phyloP scores from a whole-genome alignment of 2,113 vertebrate genomes.

The Galemys pyrenaicus region DNA sequence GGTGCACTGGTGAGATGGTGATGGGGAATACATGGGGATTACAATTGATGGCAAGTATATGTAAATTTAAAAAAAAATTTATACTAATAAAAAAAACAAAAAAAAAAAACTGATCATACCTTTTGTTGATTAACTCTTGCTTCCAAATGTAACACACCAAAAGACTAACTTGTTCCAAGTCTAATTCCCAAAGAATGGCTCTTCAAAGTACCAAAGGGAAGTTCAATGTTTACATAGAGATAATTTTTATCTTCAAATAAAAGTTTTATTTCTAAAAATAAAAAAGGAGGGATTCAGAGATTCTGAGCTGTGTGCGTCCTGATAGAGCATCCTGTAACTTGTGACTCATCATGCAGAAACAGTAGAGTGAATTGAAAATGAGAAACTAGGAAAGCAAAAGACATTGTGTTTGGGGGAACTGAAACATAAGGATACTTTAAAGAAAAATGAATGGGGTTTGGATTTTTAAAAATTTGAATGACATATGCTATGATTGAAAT shows the following conservation, averaged over 20 bases:
- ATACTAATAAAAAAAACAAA: no score
- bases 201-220: neutral
- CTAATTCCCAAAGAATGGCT: neutral
- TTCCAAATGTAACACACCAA: neutral
- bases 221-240: neutral
- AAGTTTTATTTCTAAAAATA: neutral
- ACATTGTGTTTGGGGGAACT: neutral
- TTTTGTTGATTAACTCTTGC: neutral
- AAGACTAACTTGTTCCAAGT: neutral
- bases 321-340: neutral
- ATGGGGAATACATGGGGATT: no score
- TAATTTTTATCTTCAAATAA: neutral
- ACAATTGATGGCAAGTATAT: no score
- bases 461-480: neutral
- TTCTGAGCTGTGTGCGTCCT: neutral
- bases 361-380: constrained; percentile 6
- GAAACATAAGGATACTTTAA: neutral
- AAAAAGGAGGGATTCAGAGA: neutral
- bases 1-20: no score
- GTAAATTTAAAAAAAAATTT: no score
- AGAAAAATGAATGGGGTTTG: neutral
- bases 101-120: neutral
- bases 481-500: neutral
- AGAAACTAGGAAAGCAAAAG: neutral
- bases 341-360: neutral